Percentiles rank a stretch among this genome's conserved stretches.
phyloP scores from a whole-genome alignment of 2,113 vertebrate species.

The Sturnira hondurensis region DNA sequence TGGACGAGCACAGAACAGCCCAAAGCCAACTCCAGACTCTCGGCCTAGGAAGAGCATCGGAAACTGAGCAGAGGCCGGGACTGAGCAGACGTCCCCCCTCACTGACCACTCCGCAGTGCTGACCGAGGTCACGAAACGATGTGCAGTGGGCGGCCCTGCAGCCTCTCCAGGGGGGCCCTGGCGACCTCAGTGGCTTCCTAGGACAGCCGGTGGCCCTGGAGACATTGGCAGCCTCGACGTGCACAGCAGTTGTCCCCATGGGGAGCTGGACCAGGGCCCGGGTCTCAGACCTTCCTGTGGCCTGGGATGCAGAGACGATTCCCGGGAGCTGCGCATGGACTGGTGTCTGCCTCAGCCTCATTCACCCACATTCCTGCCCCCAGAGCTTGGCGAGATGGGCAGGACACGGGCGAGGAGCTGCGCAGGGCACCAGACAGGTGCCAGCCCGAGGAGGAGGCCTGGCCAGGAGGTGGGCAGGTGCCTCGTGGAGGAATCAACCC shows the following conservation, averaged over 20 bases:
- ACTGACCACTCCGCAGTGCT: too few relatives aligned
- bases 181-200: background rate
- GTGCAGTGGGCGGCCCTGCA: background rate
- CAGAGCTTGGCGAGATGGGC: background rate
- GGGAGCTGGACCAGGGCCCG: background rate
- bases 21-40: background rate
- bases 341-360: background rate
- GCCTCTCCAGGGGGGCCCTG: too few relatives aligned
- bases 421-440: background rate
- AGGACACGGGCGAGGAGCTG: background rate
- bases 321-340: background rate
- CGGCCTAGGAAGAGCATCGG: background rate
- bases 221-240: background rate
- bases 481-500: background rate
- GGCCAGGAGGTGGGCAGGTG: background rate
- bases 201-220: background rate
- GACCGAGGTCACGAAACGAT: background rate
- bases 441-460: rapidly evolving
- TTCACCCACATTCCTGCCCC: too few relatives aligned
- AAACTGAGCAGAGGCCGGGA: background rate
- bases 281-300: background rate
- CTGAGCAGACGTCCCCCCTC: background rate
- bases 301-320: background rate
- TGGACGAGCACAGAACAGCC: background rate
- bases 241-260: background rate